A percentile compares a stretch with the other conserved stretches of the same genome.
Evolutionary conservation across 1,140 invertebrate genomes (phyloP).

Genomic region (Microplitis demolitor): DNA sequence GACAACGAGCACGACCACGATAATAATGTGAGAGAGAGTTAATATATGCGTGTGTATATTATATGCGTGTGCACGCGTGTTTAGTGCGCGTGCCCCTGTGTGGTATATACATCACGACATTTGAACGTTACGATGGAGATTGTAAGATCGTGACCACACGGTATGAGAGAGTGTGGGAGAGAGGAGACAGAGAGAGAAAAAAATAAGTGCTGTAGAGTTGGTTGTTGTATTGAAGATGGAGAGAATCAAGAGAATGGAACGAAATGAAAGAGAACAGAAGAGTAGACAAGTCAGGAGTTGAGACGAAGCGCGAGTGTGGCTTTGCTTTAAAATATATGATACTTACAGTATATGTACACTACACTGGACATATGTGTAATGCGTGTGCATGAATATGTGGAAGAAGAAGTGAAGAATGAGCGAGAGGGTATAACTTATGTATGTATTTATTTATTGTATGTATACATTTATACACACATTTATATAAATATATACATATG

Average conservation of each 20-base stretch:
- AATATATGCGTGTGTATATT: background rate
- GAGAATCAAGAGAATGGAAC: too few species aligned
- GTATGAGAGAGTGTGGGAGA: background rate
- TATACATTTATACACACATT: too few species aligned
- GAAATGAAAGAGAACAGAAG: too few species aligned
- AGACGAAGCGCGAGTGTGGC: too few species aligned
- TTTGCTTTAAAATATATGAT: too few species aligned
- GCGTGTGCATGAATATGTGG: too few species aligned
- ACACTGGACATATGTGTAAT: too few species aligned
- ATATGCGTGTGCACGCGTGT: constrained; percentile 7
- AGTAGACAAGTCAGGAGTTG: background rate
- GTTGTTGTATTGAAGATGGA: too few species aligned
- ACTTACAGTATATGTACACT: too few species aligned
- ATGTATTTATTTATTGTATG: too few species aligned
- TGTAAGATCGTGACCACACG: constrained; percentile 9
- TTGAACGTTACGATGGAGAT: background rate
- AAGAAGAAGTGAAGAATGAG: too few species aligned
- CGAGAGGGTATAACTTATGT: too few species aligned
- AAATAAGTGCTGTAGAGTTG: background rate
- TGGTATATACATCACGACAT: background rate
- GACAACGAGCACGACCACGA: background rate
- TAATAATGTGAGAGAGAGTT: background rate
- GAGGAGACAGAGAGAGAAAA: background rate
- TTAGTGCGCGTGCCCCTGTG: constrained; percentile 14
- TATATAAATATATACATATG: background rate